Evolutionary conservation across 2,113 vertebrate species (phyloP), one percentile per base, ranked within the genome.

Genomic region (Rousettus leschenaultii): DNA sequence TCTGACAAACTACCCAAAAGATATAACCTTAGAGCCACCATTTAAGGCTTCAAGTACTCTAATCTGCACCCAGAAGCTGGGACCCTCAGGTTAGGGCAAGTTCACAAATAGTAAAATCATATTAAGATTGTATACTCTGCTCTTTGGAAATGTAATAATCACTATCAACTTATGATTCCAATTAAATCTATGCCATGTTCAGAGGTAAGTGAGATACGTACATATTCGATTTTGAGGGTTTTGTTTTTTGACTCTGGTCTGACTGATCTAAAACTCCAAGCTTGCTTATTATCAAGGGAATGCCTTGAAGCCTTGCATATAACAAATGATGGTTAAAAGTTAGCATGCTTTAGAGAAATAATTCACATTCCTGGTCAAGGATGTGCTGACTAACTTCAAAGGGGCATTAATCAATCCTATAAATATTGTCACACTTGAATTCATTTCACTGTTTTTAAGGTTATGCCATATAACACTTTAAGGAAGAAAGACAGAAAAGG

Each of bases 361-460:
- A 91, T 16, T 71, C 26, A 68, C 5, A 57, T n/a, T 91, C 33
- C 7, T 84, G 13, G 35, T 30, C 53, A 78, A 77, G 18, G 30
- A 79, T n/a, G 10, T 86, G 43, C 70, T 92, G 28, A 82, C 59
- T 33, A 35, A 71, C 24, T 40, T 75, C 66, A 45, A 75, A 89
- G 63, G 5, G 16, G 11, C 5, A 71, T 53, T 18, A 80, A 74
- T 43, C 10, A 66, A 78, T 92, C 82, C 35, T 43, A 61, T n/a
- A 84, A 65, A 97, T 68, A 85, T 7, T 84, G 14, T 53, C 30
- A 94, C 2, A 90, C 78, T 55, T 92, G 74, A 92, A 91, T 95
- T 96, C 66, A 74, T 14, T 71, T 51, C 22, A 89, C 13, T 78
- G 35, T 40, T 89, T 85, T 82, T 84, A 66, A 93, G 71, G 70